Base-by-base conservation (phyloP, 2,888 invertebrate species). In the Rotaria macrura region DNA sequence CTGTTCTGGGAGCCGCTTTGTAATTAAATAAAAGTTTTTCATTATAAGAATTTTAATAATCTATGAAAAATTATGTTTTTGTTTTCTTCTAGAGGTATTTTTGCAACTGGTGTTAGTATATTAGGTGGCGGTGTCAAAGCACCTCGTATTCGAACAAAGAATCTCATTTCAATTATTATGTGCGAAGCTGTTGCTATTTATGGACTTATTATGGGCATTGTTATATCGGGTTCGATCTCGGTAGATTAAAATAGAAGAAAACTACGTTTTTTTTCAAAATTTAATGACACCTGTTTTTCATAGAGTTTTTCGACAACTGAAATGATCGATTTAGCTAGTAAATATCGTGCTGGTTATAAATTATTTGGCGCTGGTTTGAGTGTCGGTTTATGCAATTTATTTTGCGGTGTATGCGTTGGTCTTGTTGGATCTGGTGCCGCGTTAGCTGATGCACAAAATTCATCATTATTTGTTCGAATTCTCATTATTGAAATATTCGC, bases 131-230 rank as follows among this genome's bases (percentile, higher is more conserved):
- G 98, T 90, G 97, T 99, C 25, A 97, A 97, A 92, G 96, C 97
- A 55, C 99, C 99, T 20, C 93, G 98, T 89, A 99, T 99, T 91
- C 96, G 97, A 92, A 99, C 99, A 86, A 99, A 99, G 92, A 99
- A 99, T 92, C 93, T 99, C 90, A 97, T 99, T 90, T 98, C 97
- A 85, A 97, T 99, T 89, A 99, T 99, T 91, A 99, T 99, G 93
- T 99, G 99, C 91, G 99, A 99, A 92, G 99, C 99, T 88, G 99
- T 99, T 7, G 99, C 99, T 88, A 99, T 99, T 92, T 99, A 99
- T 91, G 99, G 99, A 49, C 93, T 99, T 87, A 99, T 99, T 89
- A 96, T 97, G 89, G 97, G 99, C 84, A 98, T 99, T 90, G 97
- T 99, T 65, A 93, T 99, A 87, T 95, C 95, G 74, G 96, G 96